phyloP scores from a whole-genome alignment of 2,797 vertebrate species.

The Intellagama lesueurii region DNA sequence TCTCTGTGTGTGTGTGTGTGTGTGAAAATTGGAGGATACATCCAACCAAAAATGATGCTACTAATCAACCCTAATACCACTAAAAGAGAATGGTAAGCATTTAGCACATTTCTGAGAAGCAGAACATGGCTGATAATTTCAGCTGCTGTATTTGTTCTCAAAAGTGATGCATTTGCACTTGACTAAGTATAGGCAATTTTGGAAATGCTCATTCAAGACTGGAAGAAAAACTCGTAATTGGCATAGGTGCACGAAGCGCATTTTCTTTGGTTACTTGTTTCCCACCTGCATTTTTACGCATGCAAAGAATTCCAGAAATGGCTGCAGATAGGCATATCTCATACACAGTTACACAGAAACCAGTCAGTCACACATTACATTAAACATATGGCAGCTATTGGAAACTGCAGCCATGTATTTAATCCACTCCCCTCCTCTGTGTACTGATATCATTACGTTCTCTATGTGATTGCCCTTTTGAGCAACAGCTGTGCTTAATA shows the following conservation, averaged over 20 bases:
- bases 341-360: neutral
- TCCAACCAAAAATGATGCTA: neutral
- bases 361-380: neutral
- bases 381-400: neutral
- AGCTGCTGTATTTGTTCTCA: neutral
- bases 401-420: neutral
- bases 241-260: slow-evolving; percentile 25
- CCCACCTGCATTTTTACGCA: neutral
- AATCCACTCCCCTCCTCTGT: neutral
- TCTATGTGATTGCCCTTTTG: neutral
- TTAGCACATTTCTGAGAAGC: slow-evolving; percentile 11
- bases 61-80: slow-evolving; percentile 2
- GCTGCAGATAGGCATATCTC: neutral
- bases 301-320: neutral
- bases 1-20: no score
- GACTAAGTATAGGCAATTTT: slow-evolving; percentile 38
- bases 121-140: neutral
- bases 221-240: slow-evolving; percentile 38
- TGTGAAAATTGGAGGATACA: neutral
- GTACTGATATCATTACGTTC: neutral
- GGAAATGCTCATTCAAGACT: slow-evolving; percentile 28
- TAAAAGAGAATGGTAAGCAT: neutral
- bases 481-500: neutral
- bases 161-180: slow-evolving; percentile 32
- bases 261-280: slow-evolving; percentile 17